Base-by-base conservation (phyloP, 1,140 invertebrate genomes). In the Heterodera schachtii region DNA sequence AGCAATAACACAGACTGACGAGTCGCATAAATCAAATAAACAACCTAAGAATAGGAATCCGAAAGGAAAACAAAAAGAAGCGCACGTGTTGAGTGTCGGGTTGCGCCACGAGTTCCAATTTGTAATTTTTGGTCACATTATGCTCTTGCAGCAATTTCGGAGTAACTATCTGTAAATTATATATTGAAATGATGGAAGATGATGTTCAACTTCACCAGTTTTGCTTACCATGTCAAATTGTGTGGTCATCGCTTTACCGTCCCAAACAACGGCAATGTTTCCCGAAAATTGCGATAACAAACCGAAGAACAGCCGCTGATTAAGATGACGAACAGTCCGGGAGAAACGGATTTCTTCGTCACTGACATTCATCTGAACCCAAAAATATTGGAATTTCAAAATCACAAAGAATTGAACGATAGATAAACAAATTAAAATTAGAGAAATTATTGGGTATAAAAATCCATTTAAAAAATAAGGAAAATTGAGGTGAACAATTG, bases 221-320 rank as follows among this genome's bases (percentile, higher is more conserved):
- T 8, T 43, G 60, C 21, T 64, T 78, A 83, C 82, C 71, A 83
- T 21, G 75, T 82, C 81, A 19, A 83, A 71, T 43, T 84, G 82
- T 16, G 60, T 74, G n/a, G 82, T 83, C 60, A 83, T 49, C 21
- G 46, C 19, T 57, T 78, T 78, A 6, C 80, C 73, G 43, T 83
- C 82, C 82, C 82, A 83, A 43, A 83, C 82, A 8, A 83, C 41
- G 19, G 60, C 81, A 70, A 83, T 83, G 3, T 31, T 64, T 66
- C 82, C 82, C 67, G 82, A 57, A 60, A 49, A 71, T 21, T 66
- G 44, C 2, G 44, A 52, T n/a, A 83, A 73, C 16, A 77, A 60
- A 47, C 84, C 82, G 31, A 84, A 83, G 67, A 83, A 71, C 7
- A 83, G 41, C 43, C 67, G 60, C 70, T 78, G 82, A 70, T 84